Evolutionary conservation across 2,113 vertebrate genomes (phyloP).

Genomic region (Ornithorhynchus anatinus): DNA sequence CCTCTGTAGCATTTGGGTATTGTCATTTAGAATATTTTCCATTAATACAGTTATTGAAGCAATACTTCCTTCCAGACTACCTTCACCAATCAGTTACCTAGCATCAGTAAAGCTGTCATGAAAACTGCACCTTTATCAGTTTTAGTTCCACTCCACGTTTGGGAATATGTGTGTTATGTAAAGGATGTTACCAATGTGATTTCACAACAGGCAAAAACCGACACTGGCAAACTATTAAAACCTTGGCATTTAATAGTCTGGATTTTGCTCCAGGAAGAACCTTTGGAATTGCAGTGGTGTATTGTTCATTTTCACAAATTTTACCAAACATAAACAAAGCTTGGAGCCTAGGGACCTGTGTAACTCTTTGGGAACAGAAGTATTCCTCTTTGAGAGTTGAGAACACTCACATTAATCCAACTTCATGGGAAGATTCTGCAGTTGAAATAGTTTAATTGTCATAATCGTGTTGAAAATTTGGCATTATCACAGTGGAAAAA

Average conservation of each 20-base stretch:
- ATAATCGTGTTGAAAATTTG: slow-evolving; percentile 27
- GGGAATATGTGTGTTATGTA: background rate
- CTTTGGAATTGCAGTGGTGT: too few species aligned
- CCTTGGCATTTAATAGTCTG: too few species aligned
- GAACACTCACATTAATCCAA: background rate
- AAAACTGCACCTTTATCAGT: background rate
- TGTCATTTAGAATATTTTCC: too few species aligned
- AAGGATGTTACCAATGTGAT: background rate
- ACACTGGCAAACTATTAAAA: background rate
- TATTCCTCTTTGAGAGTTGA: background rate
- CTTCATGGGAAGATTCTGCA: background rate
- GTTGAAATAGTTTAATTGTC: slow-evolving; percentile 6
- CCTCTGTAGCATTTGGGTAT: too few species aligned
- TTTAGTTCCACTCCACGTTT: background rate
- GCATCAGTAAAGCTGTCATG: too few species aligned
- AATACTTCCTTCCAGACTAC: too few species aligned
- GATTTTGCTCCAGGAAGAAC: too few species aligned
- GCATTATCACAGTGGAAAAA: slow-evolving; percentile 27
- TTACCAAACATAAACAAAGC: too few species aligned
- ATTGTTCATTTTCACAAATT: too few species aligned
- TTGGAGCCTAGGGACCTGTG: background rate
- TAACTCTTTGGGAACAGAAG: background rate
- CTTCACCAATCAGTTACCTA: too few species aligned
- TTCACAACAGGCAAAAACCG: background rate
- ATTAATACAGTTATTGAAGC: too few species aligned